Percentiles rank a stretch among this genome's conserved stretches.
phyloP scores from a whole-genome alignment of 2,888 invertebrate species.

The Euspilapteryx auroguttella region DNA sequence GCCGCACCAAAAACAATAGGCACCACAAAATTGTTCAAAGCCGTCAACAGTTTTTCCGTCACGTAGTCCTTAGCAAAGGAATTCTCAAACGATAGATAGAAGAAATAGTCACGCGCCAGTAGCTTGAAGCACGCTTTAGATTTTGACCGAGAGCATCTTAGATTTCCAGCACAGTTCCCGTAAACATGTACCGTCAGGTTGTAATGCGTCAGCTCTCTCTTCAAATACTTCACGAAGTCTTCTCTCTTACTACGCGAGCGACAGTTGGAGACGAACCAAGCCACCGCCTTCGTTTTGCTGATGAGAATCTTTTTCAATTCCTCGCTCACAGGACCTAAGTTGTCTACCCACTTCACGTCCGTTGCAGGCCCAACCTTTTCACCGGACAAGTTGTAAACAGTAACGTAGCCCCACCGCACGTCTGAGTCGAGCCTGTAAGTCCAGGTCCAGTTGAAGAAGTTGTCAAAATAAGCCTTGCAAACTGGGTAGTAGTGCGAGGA shows the following conservation, averaged over 20 bases:
- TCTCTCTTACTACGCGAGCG: neutral
- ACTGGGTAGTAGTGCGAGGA: neutral
- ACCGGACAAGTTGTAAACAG: neutral
- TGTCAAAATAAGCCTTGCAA: neutral
- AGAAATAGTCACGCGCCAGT: neutral
- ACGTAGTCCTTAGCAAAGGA: conserved; percentile 8
- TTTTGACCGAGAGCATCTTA: neutral
- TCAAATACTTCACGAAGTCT: neutral
- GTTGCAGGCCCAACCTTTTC: neutral
- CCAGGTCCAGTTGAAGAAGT: neutral
- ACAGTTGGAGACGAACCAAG: conserved; percentile 11
- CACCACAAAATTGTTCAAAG: conserved; percentile 46
- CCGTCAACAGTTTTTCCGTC: conserved; percentile 8
- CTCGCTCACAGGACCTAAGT: neutral
- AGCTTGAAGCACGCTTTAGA: neutral
- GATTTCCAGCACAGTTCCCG: neutral
- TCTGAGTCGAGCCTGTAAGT: neutral
- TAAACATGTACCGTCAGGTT: neutral
- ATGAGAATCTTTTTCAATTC: neutral
- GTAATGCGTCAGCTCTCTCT: neutral
- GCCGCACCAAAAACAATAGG: conserved; percentile 63
- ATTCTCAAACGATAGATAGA: conserved; percentile 10
- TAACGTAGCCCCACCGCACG: neutral
- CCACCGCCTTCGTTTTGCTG: neutral
- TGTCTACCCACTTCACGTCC: neutral